Percentiles rank a stretch among this genome's conserved stretches.
phyloP scores from a whole-genome alignment of 1,140 invertebrate species.

The Neodiprion fabricii region DNA sequence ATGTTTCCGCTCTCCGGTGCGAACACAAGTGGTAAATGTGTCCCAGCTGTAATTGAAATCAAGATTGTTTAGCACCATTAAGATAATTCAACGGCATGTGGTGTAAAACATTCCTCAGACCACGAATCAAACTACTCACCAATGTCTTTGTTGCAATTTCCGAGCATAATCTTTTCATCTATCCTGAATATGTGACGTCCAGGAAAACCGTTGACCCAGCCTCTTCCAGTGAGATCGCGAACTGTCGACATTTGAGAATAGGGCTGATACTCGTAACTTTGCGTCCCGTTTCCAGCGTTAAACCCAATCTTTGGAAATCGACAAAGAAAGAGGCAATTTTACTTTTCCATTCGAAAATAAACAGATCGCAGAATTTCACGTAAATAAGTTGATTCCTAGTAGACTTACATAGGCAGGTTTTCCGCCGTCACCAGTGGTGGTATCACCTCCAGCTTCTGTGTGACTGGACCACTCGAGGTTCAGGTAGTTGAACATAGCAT shows the following conservation, averaged over 20 bases:
- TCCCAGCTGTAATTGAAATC: slow-evolving; percentile 68
- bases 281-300: slow-evolving; percentile 93
- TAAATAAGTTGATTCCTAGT: neutral
- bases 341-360: neutral
- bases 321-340: neutral
- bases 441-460: slow-evolving; percentile 90
- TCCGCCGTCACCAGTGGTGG: slow-evolving; percentile 85
- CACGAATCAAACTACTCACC: slow-evolving; percentile 60
- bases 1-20: slow-evolving; percentile 94
- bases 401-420: slow-evolving; percentile 83
- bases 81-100: neutral
- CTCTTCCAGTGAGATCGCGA: slow-evolving; percentile 80
- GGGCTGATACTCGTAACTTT: slow-evolving; percentile 87
- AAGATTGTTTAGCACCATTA: slow-evolving; percentile 4
- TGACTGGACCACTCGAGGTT: slow-evolving; percentile 90
- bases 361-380: neutral
- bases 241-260: slow-evolving; percentile 89
- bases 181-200: slow-evolving; percentile 94
- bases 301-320: slow-evolving; percentile 77
- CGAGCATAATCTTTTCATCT: slow-evolving; percentile 92
- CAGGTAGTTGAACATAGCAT: slow-evolving; percentile 93
- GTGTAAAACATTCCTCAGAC: neutral
- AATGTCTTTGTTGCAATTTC: slow-evolving; percentile 90
- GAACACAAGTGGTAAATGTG: slow-evolving; percentile 82
- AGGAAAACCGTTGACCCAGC: slow-evolving; percentile 86